A percentile compares a stretch with the other conserved stretches of the same genome.
Evolutionary conservation across 2,797 vertebrate genomes (phyloP).

Genomic region (Odontamblyopus lacepedii): DNA sequence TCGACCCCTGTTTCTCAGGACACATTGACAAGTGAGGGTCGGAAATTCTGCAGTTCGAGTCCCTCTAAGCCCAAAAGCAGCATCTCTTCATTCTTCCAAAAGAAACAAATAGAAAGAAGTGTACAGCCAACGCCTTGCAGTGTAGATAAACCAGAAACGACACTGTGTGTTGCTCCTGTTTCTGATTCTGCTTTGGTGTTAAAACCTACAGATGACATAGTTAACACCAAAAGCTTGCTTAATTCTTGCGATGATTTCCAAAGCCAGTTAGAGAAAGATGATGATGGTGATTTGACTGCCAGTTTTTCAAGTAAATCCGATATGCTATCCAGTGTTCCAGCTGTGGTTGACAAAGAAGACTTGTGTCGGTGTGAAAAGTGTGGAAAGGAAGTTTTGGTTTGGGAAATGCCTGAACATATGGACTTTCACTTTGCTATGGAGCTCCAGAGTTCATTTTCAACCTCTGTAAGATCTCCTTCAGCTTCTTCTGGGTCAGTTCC

Average conservation of each 20-base stretch:
- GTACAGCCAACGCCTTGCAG: background rate
- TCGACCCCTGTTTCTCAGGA: slow-evolving; percentile 2
- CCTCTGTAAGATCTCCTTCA: slow-evolving; percentile 37
- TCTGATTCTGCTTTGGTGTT: background rate
- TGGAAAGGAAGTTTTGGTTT: slow-evolving; percentile 79
- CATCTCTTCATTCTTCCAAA: slow-evolving; percentile 75
- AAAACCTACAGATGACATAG: background rate
- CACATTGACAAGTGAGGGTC: slow-evolving; percentile 11
- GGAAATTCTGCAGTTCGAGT: background rate
- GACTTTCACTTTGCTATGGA: slow-evolving; percentile 95
- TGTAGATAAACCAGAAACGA: slow-evolving; percentile 10
- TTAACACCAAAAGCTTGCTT: slow-evolving; percentile 1
- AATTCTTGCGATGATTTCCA: slow-evolving; percentile 15
- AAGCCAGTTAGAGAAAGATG: slow-evolving; percentile 8
- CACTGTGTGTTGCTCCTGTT: background rate
- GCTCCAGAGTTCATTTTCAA: slow-evolving; percentile 85
- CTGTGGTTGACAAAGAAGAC: slow-evolving; percentile 65
- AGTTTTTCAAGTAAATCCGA: background rate
- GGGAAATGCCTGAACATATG: slow-evolving; percentile 92
- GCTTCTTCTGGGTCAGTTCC: slow-evolving; percentile 22
- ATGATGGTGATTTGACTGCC: background rate
- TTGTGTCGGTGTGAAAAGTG: slow-evolving; percentile 86
- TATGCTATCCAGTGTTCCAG: background rate
- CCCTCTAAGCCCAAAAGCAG: slow-evolving; percentile 11
- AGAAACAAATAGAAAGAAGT: slow-evolving; percentile 60